Evolutionary conservation across 2,888 invertebrate genomes (phyloP).

Genomic region (Erebia ligea): DNA sequence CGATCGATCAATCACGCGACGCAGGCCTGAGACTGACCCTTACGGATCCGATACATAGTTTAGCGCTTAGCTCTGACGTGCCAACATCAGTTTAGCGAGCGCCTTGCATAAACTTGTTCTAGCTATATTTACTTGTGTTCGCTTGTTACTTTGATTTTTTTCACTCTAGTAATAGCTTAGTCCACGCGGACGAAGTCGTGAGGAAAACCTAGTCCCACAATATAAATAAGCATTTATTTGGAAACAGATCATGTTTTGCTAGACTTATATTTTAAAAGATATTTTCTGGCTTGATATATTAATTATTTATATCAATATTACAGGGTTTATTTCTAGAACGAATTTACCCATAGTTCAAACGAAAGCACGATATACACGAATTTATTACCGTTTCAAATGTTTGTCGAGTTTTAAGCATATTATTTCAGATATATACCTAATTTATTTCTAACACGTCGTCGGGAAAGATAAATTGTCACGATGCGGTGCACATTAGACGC

Average conservation of each 20-base stretch:
- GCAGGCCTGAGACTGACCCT: conserved; percentile 28
- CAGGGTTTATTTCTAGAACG: background rate
- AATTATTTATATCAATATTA: too few species aligned
- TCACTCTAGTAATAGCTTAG: too few species aligned
- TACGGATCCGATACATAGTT: conserved; percentile 25
- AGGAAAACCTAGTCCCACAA: too few species aligned
- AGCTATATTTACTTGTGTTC: conserved; percentile 15
- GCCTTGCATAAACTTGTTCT: conserved; percentile 20
- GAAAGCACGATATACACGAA: conserved; percentile 3
- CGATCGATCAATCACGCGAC: conserved; percentile 41
- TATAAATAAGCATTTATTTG: too few species aligned
- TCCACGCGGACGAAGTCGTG: too few species aligned
- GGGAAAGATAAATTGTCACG: conserved; percentile 27
- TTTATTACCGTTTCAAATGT: conserved; percentile 19
- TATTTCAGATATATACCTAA: conserved; percentile 17
- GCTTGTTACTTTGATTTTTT: conserved; percentile 1
- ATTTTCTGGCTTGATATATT: too few species aligned
- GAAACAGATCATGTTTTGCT: too few species aligned
- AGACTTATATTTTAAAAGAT: too few species aligned
- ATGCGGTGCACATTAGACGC: conserved; percentile 24
- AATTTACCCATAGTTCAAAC: background rate
- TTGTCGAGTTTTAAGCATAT: conserved; percentile 15
- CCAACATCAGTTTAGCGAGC: conserved; percentile 25
- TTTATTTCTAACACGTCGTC: conserved; percentile 25
- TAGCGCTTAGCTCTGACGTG: conserved; percentile 28